phyloP scores from a whole-genome alignment of 2,113 vertebrate species.

The Sceloporus undulatus region DNA sequence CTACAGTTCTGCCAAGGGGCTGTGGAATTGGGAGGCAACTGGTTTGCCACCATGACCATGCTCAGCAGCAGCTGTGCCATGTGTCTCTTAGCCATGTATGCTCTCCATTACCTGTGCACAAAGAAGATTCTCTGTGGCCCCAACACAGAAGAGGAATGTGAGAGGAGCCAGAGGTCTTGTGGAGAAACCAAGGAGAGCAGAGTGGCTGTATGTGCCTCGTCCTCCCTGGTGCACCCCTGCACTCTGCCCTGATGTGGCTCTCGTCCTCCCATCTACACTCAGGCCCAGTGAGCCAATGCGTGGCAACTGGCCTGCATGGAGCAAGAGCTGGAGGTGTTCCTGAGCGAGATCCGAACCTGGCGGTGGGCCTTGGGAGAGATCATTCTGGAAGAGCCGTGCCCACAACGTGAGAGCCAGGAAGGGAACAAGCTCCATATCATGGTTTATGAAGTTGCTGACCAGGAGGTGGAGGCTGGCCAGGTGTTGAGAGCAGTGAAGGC shows the following conservation, averaged over 20 bases:
- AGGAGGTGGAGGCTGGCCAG: too few relatives aligned
- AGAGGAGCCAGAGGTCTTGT: background rate
- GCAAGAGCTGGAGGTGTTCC: background rate
- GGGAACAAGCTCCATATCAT: slow-evolving; percentile 5
- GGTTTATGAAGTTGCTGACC: slow-evolving; percentile 1
- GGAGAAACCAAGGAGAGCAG: background rate
- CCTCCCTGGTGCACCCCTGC: too few relatives aligned
- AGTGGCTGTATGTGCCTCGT: too few relatives aligned
- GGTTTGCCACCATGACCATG: background rate
- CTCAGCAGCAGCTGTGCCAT: background rate
- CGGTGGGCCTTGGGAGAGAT: background rate
- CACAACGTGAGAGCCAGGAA: accelerated
- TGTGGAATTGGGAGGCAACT: accelerated
- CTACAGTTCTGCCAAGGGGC: background rate
- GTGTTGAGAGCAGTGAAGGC: too few relatives aligned
- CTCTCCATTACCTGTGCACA: background rate
- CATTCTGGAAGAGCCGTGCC: background rate
- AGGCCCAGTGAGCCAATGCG: background rate
- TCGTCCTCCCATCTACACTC: accelerated
- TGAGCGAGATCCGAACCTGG: background rate
- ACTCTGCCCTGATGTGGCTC: background rate
- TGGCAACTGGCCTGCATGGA: slow-evolving; percentile 31
- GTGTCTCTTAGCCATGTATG: background rate
- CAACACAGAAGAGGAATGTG: too few relatives aligned
- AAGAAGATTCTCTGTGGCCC: background rate